Evolutionary conservation across 1,140 invertebrate genomes (phyloP).

Genomic region (Trachymyrmex septentrionalis): DNA sequence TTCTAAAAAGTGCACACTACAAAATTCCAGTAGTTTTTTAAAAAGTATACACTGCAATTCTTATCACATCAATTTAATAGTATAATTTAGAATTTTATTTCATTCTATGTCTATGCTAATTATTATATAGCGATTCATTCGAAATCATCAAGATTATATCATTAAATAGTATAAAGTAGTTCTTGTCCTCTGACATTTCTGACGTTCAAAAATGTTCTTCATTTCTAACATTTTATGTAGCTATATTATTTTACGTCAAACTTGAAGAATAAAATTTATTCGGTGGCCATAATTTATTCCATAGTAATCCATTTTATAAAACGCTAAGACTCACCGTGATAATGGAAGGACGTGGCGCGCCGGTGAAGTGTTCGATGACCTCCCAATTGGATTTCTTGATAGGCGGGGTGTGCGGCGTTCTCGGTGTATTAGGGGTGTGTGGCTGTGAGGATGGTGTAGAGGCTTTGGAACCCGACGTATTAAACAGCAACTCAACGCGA

Average conservation of each 20-base stretch:
- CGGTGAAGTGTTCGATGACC: constrained; percentile 93
- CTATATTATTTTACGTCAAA: not conserved
- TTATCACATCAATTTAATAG: not conserved
- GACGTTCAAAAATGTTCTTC: not conserved
- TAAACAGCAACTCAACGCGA: constrained; percentile 78
- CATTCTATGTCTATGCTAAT: not conserved
- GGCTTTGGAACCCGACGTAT: constrained; percentile 82
- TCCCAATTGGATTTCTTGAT: constrained; percentile 94
- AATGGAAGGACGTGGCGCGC: constrained; percentile 85
- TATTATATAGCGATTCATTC: not conserved
- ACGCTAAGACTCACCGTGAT: constrained; percentile 77
- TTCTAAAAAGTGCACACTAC: not conserved
- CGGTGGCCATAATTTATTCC: not conserved
- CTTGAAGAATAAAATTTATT: not conserved
- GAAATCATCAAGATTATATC: not conserved
- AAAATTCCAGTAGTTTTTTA: not conserved
- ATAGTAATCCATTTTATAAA: not conserved
- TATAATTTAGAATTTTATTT: not conserved
- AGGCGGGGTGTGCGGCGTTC: constrained; percentile 86
- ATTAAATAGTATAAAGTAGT: not conserved
- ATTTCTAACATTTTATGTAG: not conserved
- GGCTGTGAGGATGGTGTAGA: constrained; percentile 81
- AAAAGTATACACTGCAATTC: not conserved
- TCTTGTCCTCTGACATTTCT: not conserved
- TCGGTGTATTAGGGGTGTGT: constrained; percentile 80